Evolutionary conservation across 1,140 invertebrate species (phyloP).

Genomic region (Polyergus mexicanus): DNA sequence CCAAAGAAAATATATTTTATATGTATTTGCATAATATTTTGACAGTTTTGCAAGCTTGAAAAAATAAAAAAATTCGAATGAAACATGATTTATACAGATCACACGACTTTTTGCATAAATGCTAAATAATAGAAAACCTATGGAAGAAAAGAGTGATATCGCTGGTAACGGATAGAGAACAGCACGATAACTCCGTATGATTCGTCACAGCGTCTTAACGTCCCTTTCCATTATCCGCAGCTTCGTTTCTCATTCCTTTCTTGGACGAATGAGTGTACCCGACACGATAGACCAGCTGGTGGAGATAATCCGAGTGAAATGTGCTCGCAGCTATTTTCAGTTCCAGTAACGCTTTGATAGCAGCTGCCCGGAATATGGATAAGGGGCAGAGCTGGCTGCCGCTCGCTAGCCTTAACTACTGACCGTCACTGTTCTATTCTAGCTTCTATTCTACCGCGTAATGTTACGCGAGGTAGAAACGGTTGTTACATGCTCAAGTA

Average conservation of each 20-base stretch:
- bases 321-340: slow-evolving; percentile 52
- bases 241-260: slow-evolving; percentile 42
- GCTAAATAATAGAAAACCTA: slow-evolving; percentile 21
- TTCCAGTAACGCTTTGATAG: slow-evolving; percentile 61
- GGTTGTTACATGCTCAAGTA: slow-evolving; percentile 51
- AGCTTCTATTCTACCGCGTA: slow-evolving; percentile 44
- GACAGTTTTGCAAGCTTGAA: slow-evolving; percentile 12
- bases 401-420: slow-evolving; percentile 53
- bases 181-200: slow-evolving; percentile 17
- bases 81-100: background rate
- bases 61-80: slow-evolving; percentile 4
- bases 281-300: slow-evolving; percentile 55
- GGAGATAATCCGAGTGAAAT: slow-evolving; percentile 64
- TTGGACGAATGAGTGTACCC: slow-evolving; percentile 20
- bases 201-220: slow-evolving; percentile 43
- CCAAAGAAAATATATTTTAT: slow-evolving; percentile 17
- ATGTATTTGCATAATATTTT: slow-evolving; percentile 27
- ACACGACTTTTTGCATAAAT: background rate
- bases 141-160: background rate
- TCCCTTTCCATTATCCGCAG: slow-evolving; percentile 12
- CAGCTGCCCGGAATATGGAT: slow-evolving; percentile 51
- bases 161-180: slow-evolving; percentile 5
- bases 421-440: slow-evolving; percentile 41
- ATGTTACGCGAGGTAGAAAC: slow-evolving; percentile 56
- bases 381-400: slow-evolving; percentile 49